Conservation (phyloP, 2,113 vertebrate genomes). For the Trichechus manatus region DNA sequence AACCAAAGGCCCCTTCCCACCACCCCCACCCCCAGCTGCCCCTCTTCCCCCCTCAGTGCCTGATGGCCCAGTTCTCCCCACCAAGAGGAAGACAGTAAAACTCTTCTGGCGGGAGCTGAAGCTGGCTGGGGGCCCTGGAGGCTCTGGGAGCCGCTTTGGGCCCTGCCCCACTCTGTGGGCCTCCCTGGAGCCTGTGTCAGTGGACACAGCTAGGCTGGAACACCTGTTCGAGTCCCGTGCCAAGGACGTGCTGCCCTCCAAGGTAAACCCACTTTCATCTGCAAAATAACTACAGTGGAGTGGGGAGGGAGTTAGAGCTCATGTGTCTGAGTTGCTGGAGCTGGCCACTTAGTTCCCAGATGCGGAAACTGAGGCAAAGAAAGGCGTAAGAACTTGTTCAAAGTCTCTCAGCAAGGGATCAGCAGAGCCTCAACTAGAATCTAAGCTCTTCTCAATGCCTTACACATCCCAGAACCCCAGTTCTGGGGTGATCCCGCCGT, state of each 20-base stretch:
- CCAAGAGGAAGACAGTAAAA: slow-evolving; percentile 96
- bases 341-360: neutral
- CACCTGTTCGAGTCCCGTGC: slow-evolving; percentile 97
- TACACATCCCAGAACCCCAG: neutral
- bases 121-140: slow-evolving; percentile 76
- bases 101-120: slow-evolving; percentile 98
- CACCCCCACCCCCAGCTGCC: slow-evolving; percentile 67
- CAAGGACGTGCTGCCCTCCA: slow-evolving; percentile 92
- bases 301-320: neutral
- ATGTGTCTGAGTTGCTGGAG: neutral
- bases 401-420: neutral
- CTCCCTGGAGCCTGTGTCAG: slow-evolving; percentile 91
- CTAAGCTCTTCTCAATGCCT: neutral
- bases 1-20: neutral
- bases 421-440: neutral
- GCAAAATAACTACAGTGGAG: neutral
- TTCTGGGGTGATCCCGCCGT: neutral
- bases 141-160: slow-evolving; percentile 63
- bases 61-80: slow-evolving; percentile 80
- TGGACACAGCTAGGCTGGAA: slow-evolving; percentile 93
- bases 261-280: slow-evolving; percentile 88
- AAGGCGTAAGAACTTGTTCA: neutral
- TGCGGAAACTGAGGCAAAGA: neutral
- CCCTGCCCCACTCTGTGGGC: slow-evolving; percentile 93
- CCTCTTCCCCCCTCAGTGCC: slow-evolving; percentile 53